Evolutionary conservation across 1,140 invertebrate genomes (phyloP).

Genomic region (Adoxophyes honmai): DNA sequence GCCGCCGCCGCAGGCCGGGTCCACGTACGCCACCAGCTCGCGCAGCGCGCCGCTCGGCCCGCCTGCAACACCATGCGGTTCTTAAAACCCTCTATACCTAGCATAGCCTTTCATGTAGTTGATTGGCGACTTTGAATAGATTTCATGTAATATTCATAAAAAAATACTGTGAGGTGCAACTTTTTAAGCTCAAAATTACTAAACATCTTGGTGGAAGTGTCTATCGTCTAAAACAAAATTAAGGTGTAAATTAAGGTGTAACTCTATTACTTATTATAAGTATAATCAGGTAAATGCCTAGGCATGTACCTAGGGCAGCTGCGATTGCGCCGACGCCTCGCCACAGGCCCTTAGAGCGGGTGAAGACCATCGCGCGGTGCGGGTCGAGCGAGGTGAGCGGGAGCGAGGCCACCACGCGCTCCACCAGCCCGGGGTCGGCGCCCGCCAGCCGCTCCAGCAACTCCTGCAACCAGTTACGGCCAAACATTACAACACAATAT

Average conservation of each 20-base stretch:
- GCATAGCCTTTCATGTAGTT: too few species aligned
- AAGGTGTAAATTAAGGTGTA: too few species aligned
- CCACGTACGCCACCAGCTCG: conserved; percentile 38
- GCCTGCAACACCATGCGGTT: conserved; percentile 23
- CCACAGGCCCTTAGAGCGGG: conserved; percentile 51
- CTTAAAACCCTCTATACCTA: too few species aligned
- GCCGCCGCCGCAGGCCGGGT: conserved; percentile 23
- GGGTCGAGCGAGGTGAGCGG: conserved; percentile 61
- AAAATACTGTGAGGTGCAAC: too few species aligned
- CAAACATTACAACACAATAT: too few species aligned
- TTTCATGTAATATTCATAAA: too few species aligned
- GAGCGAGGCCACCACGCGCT: conserved; percentile 57
- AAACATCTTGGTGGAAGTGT: too few species aligned
- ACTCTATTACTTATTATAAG: neutral
- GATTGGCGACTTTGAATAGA: too few species aligned
- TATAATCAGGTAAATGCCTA: too few species aligned
- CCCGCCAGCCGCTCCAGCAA: conserved; percentile 56
- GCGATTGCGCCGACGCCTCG: conserved; percentile 58
- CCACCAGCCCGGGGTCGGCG: conserved; percentile 57
- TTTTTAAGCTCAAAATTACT: too few species aligned
- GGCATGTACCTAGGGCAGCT: conserved; percentile 54
- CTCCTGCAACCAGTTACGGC: conserved; percentile 39
- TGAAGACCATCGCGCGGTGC: conserved; percentile 63
- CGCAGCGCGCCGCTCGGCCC: conserved; percentile 48
- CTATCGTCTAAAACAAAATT: too few species aligned